Conservation (phyloP, 2,888 invertebrate species). For the Endomychus coccineus region DNA sequence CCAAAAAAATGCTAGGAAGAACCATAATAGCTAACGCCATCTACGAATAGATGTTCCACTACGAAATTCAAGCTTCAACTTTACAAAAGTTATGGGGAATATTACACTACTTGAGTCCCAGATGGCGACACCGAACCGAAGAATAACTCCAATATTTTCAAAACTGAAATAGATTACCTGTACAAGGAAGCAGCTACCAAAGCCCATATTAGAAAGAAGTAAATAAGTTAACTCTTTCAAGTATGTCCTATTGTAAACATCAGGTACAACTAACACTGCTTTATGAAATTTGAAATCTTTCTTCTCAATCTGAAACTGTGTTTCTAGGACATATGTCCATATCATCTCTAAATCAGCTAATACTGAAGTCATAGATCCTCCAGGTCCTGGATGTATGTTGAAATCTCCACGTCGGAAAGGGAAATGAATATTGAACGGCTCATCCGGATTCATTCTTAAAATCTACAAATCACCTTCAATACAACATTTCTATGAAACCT, state of each 20-base stretch:
- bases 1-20: too few relatives aligned
- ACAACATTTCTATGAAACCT: too few relatives aligned
- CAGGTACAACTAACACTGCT: constrained; percentile 82
- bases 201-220: constrained; percentile 72
- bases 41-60: too few relatives aligned
- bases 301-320: constrained; percentile 66
- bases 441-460: constrained; percentile 57
- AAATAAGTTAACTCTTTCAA: constrained; percentile 78
- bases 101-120: too few relatives aligned
- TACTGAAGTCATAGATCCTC: constrained; percentile 79
- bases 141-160: not conserved
- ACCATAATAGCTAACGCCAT: too few relatives aligned
- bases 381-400: constrained; percentile 74
- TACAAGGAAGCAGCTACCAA: constrained; percentile 76
- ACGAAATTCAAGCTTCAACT: too few relatives aligned
- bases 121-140: constrained; percentile 12
- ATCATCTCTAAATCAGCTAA: constrained; percentile 80
- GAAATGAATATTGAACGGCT: constrained; percentile 81
- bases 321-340: constrained; percentile 75
- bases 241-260: constrained; percentile 80
- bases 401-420: constrained; percentile 83
- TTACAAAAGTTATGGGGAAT: too few relatives aligned
- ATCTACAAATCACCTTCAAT: constrained; percentile 45
- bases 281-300: constrained; percentile 68
- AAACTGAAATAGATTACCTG: constrained; percentile 68